phyloP scores from a whole-genome alignment of 2,113 vertebrate species.

The Eptesicus fuscus region DNA sequence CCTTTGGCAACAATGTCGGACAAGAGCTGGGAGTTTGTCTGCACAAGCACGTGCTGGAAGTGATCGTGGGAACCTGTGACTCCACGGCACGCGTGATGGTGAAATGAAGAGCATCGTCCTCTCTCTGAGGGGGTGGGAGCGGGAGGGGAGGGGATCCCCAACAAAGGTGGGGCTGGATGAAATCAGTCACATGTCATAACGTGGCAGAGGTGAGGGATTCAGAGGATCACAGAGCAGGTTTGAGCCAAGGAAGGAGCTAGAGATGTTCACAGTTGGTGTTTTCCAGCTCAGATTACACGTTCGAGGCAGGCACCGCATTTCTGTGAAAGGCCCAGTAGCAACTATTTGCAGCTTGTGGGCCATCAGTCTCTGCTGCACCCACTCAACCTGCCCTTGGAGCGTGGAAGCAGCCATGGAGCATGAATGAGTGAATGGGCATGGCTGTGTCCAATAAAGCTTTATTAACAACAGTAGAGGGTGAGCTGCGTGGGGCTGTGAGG shows the following conservation, averaged over 20 bases:
- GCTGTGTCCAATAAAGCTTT: neutral
- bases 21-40: neutral
- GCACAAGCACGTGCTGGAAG: neutral
- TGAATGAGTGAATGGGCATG: neutral
- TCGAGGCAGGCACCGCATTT: neutral
- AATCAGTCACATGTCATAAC: neutral
- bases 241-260: neutral
- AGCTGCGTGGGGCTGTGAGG: rapidly evolving
- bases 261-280: neutral
- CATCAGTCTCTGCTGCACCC: neutral
- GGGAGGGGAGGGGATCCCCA: neutral
- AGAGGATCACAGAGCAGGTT: neutral
- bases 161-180: neutral
- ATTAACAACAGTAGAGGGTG: neutral
- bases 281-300: neutral
- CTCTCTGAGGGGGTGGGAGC: neutral
- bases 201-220: neutral
- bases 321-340: neutral
- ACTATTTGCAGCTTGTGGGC: neutral
- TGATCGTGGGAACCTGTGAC: neutral
- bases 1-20: neutral
- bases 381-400: neutral
- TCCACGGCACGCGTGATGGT: neutral
- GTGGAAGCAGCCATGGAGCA: neutral
- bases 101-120: neutral